Base-by-base conservation (phyloP, 2,113 vertebrate species). In the Oryzias javanicus region DNA sequence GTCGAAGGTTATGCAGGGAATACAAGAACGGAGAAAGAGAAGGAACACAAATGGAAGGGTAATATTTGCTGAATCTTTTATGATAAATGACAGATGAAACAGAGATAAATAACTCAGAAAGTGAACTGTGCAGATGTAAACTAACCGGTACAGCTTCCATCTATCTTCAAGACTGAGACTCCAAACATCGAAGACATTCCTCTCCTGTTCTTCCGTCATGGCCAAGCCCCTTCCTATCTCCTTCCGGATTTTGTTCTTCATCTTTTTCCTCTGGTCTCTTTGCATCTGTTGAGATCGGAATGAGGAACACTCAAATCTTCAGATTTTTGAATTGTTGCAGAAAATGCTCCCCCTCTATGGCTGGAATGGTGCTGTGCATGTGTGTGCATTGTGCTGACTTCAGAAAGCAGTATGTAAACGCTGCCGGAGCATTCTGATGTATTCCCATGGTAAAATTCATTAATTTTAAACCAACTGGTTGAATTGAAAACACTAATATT, bases 101-200 rank as follows among this genome's bases (percentile, higher is more conserved):
- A 24, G 15, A 54, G 25, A 19, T 17, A 55, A 2, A 29, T 42
- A 52, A 19, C 1, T 29, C 58, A 55, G 8, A 5, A 59, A 68
- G 5, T 18, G 29, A 27, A 29, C 47, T 45, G 60, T 12, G 49
- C 4, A 49, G 15, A 65, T 7, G 27, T 8, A 76, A 16, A 55
- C 60, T 60, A 87, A 98, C 97, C 97, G 93, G 87, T 98, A 98
- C 52, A 98, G 94, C 74, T 69, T 91, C 96, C 95, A 98, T 74
- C 94, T 92, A 46, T 94, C 91, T 46, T 15, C 76, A 47, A 88
- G 67, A 47, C 77, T 78, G 35, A 98, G 91, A 5, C 67, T 80
- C 96, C 96, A 98, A 50, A 98, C 22, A 24, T 98, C 81, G 7
- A 47, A 49, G 59, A 94, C 55, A 7, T 17, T 46, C 2, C 0